Evolutionary conservation across 2,797 vertebrate species (phyloP), one percentile per base, ranked within the genome.

Genomic region (Mormyrops boulengeri): DNA sequence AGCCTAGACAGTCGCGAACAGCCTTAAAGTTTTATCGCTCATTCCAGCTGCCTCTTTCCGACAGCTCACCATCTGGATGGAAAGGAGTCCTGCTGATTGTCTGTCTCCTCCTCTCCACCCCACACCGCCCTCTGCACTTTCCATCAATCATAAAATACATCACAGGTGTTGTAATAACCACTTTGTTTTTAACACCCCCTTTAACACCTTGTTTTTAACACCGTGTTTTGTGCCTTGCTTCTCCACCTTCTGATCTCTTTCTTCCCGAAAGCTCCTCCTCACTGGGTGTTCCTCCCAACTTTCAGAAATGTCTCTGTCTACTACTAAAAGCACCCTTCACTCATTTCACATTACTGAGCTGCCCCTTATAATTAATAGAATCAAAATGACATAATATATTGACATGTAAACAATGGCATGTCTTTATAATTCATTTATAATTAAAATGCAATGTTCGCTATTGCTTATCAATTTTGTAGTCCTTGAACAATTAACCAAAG

Each of bases 391-490:
- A 80, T 44, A 41, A 69, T 69, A 69, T 30, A 62, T 26, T 73
- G 66, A 73, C 26, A 26, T 38, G 26, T 73, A 80, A 80, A 80
- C 38, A 80, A n/a, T 41, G n/a, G 7, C n/a, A 44, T 3, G 17
- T 41, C 69, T 19, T 38, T 19, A 41, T 41, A 77, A 77, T 80
- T 80, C 1, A 44, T 44, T 44, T 80, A 80, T 41, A 80, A 38
- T 44, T 80, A 41, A 80, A 80, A 44, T 44, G 34, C 44, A 19
- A 77, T 41, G 38, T 77, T 19, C 14, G 2, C 17, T 77, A 8
- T 80, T 80, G 17, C 73, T 80, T 80, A 80, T 80, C 73, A 80
- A 19, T 80, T 80, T 80, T 80, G 73, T 19, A 80, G 73, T 44
- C 73, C 34, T 80, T 30, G 66, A 73, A 30, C 66, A 38, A 73